These are phyloP conservation scores for Phainopepla nitens DNA, from an alignment of 2,113 vertebrate genomes.

Conservation along the genomic window DNA sequence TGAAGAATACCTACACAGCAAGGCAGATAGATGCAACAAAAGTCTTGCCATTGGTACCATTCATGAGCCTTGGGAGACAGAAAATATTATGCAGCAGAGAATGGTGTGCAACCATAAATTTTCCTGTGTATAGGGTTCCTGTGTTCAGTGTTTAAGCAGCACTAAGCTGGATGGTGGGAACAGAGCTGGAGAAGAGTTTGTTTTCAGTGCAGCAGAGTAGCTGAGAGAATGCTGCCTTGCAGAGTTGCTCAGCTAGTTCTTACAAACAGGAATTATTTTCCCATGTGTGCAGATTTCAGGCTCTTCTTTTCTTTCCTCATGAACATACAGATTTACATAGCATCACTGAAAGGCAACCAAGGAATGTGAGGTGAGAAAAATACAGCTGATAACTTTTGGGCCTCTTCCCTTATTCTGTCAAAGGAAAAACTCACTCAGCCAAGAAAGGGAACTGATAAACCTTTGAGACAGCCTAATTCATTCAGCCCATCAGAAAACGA, in stretches of 20 bases:
- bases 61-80: not conserved
- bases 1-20: not conserved
- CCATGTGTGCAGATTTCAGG: not conserved
- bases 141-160: not conserved
- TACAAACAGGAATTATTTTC: not conserved
- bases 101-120: not conserved
- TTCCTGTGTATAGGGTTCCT: not conserved
- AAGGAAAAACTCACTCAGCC: not conserved
- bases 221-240: not conserved
- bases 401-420: not conserved
- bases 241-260: not conserved
- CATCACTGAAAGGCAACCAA: not conserved
- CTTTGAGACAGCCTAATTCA: conserved; percentile 34
- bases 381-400: not conserved
- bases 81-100: not conserved
- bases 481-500: not conserved
- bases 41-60: not conserved
- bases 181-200: not conserved
- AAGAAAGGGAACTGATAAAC: conserved; percentile 24
- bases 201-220: not conserved
- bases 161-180: not conserved
- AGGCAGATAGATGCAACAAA: not conserved
- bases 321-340: not conserved
- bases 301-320: not conserved
- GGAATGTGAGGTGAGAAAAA: not conserved